Evolutionary conservation across 2,797 vertebrate species (phyloP), one percentile per base, ranked within the genome.

Genomic region (Premnoplex brunnescens): DNA sequence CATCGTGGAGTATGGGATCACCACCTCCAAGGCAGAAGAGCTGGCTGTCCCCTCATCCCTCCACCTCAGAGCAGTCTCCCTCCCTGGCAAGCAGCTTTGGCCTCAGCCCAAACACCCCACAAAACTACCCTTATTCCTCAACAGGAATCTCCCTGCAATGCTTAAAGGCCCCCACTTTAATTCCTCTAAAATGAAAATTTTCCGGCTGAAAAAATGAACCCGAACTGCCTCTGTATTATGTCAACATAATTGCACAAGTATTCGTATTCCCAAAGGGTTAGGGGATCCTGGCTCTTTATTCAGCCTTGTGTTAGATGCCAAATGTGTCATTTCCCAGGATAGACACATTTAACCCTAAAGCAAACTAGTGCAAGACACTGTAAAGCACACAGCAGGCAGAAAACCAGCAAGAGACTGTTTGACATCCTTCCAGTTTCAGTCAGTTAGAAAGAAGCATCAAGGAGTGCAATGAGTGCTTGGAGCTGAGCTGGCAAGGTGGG

Each of bases 371-470:
- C 16, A 41, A 72, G 51, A 30, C 52, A 13, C 41, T 1, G 1
- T 43, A 85, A 77, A 88, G 27, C 0, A 0, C 0, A 0, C 22
- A 13, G 37, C 39, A 64, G 28, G 34, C 21, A 49, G 72, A 63
- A 91, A 85, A 89, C 2, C 28, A 37, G 55, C 26, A 52, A 28
- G 72, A 66, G 32, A 3, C 21, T 17, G 24, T n/a, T 37, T 34
- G 22, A 41, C 22, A 54, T 22, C 23, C 48, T 88, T 62, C 39
- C n/a, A 62, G 41, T 22, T 66, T 56, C 69, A 60, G n/a, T 2
- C 10, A 41, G 32, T 5, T 6, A 60, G 43, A 52, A 81, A 86
- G 67, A 71, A 66, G 12, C 34, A 39, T 23, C 72, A 68, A 34
- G 41, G 5, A 73, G 8, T 36, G 22, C 37, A 26, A 7, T 4